Base-by-base conservation (phyloP, 2,113 vertebrate genomes). In the Nycticryphes semicollaris region DNA sequence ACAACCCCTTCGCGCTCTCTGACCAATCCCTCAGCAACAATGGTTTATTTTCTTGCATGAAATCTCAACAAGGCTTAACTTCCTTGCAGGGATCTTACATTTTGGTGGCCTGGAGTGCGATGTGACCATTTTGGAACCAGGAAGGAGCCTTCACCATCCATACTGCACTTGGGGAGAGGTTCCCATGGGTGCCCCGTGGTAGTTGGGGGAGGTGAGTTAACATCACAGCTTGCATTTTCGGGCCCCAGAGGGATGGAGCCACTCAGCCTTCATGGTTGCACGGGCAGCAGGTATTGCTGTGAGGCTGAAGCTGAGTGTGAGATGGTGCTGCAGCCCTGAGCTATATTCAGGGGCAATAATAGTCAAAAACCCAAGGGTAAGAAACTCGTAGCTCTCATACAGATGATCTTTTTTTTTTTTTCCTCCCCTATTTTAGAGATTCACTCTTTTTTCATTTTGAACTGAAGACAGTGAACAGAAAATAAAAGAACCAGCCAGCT, bases 111-210 rank as follows among this genome's bases (percentile, higher is more conserved):
- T 8, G 4, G 50, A 64, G 60, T 4, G 1, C 8, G 0, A 5
- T 4, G 22, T 13, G 51, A 12, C 6, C 0, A 0, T 37, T 67
- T 7, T 0, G 2, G 35, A 51, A 56, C 47, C 6, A 63, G 30
- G 48, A 31, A 45, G 75, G 43, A 88, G 28, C 64, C 16, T 54
- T 64, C 6, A 1, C 19, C n/a, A 16, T 19, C 41, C 20, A 0
- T 31, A 0, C 25, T 21, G 66, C 6, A 0, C 43, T 2, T 2
- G 8, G 14, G 41, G 22, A 68, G 53, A 63, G 18, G 45, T 4
- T 31, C 62, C 68, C 21, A 6, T 7, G 21, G 72, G 50, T n/a
- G 35, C 35, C 37, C 45, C 2, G 7, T 2, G 0, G 35, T 9
- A 12, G 19, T 3, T 3, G 63, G 19, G 22, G 10, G 53, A 77